Conservation (phyloP, 2,888 invertebrate species). For the Ariolimax columbianus region DNA sequence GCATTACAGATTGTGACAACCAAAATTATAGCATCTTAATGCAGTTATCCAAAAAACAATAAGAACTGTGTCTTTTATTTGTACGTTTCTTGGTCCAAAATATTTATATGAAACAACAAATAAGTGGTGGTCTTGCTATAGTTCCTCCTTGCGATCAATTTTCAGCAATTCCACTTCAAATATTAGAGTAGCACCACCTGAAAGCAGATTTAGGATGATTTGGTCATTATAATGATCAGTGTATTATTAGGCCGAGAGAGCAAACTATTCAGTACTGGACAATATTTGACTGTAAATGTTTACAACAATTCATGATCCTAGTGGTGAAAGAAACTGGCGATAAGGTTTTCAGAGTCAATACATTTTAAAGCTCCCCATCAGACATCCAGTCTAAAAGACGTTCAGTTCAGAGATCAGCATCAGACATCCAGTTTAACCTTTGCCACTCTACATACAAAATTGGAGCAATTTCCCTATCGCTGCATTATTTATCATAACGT, state of each 20-base stretch:
- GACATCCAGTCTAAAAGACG: no score
- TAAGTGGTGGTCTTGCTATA: constrained; percentile 57
- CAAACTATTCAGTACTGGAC: no score
- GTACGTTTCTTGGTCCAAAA: constrained; percentile 10
- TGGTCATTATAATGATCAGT: constrained; percentile 8
- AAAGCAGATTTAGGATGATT: constrained; percentile 80
- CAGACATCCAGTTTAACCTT: no score
- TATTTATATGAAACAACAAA: not conserved
- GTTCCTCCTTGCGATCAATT: constrained; percentile 84
- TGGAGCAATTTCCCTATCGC: no score
- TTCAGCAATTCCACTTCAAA: constrained; percentile 90
- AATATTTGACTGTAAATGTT: no score
- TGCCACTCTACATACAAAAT: no score
- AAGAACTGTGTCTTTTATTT: not conserved
- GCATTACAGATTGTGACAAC: not conserved
- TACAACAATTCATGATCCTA: no score
- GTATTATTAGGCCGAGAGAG: not conserved
- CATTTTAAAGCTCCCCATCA: no score
- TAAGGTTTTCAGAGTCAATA: no score
- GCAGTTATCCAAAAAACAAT: not conserved
- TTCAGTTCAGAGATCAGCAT: no score
- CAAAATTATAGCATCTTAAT: not conserved
- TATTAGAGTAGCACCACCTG: constrained; percentile 86
- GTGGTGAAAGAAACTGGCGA: no score
- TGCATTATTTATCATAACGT: no score